Evolutionary conservation across 1,140 invertebrate genomes (phyloP), one percentile per base, ranked within the genome.

Genomic region (Atopsyche davidsoni): DNA sequence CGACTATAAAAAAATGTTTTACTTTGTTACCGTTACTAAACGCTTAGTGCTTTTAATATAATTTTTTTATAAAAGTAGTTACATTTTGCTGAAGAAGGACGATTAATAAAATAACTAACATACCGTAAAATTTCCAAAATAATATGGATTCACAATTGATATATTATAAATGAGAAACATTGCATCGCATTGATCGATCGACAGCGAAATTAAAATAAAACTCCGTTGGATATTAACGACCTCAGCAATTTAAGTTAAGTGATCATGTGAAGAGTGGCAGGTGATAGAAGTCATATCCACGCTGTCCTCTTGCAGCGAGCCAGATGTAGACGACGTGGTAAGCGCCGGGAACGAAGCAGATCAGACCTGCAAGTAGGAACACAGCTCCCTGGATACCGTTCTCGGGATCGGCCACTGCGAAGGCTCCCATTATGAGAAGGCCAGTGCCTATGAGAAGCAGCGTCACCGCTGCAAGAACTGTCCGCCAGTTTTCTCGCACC

Each of bases 291-390:
- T 87, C 83, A 64, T 87, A 89, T 52, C 87, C 87, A 62, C 83
- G 69, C 61, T 79, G 80, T 34, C 87, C 87, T 60, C 83, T 81
- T n/a, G 86, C 85, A 9, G 87, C 87, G 46, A 86, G 72, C 75
- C 87, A 88, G 58, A 89, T 86, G 64, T 88, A 89, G 17, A 88
- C 83, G 7, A 89, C 83, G 62, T 89, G 87, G 67, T 89, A 89
- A 32, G 83, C 85, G 49, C 85, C 86, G 4, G 84, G 83, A 35
- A 86, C 83, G 61, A 88, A 87, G 69, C 85, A 89, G 53, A 89
- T 88, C 59, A 86, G 77, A 19, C 84, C 87, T 49, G 85, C 85
- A 22, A 90, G 77, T 59, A 89, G 81, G 67, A 90, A 89, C 3
- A 89, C 86, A 32, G 83, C 79, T 55, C 85, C 85, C 63, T 88